Evolutionary conservation across 2,888 invertebrate species (phyloP), one percentile per base, ranked within the genome.

Genomic region (Pocota personata): DNA sequence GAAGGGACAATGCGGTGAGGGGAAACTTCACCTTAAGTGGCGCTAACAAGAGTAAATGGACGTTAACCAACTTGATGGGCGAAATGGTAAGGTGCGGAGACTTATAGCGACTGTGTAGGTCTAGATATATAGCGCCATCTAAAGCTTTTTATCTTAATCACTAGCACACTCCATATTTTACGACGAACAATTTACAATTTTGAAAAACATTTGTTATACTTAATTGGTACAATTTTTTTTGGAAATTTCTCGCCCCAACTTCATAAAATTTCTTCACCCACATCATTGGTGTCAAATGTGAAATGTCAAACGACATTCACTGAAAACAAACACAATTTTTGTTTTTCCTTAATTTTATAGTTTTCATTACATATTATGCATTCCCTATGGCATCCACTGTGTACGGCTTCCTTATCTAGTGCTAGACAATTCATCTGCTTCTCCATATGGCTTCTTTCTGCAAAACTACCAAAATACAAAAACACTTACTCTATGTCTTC

Each of bases 371-470:
- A 72, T 71, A 37, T 66, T 64, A 60, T 71, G 55, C 52, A 62
- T 73, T 62, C 27, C 57, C 52, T 64, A 77, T 77, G 55, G 64
- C 50, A 82, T 57, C 27, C 7, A 46, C 40, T 35, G 5, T 35
- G 5, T 16, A 76, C 8, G 80, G 86, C 80, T 80, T 86, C 80
- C 27, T 35, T 37, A 24, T 35, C 55, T 55, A 43, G 12, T 21
- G 46, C 55, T 48, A 72, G 43, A 67, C 66, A 48, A 64, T 55
- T 83, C 73, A 75, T 79, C 75, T 80, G 75, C 19, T 46, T 40
- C 76, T 60, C 86, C 86, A 86, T 86, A 86, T 86, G 86, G 80
- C 76, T 86, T 86, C 80, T 76, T 76, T 86, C 86, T 71, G 86
- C 76, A 80, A 80, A 86, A 83, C 72, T 62, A 73, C 57, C 55